phyloP scores from a whole-genome alignment of 2,113 vertebrate species.

The Synchiropus splendidus region DNA sequence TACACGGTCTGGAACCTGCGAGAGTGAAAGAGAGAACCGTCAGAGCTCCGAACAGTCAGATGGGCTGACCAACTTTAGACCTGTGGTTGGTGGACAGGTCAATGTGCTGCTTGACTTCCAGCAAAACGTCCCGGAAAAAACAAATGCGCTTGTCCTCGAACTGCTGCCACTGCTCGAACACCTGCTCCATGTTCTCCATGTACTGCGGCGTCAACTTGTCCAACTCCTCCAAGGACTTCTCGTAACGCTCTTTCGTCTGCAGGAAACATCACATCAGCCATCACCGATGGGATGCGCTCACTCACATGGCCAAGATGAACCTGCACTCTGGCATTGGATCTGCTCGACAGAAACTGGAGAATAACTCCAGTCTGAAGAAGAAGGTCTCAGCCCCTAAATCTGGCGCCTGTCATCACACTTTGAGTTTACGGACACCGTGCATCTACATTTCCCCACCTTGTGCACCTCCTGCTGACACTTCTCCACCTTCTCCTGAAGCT shows the following conservation, averaged over 20 bases:
- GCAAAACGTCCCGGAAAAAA: slow-evolving; percentile 85
- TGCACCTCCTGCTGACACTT: slow-evolving; percentile 91
- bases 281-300: no score
- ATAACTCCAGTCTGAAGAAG: no score
- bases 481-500: slow-evolving; percentile 96
- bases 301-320: no score
- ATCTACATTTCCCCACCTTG: no score
- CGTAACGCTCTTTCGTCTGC: slow-evolving; percentile 88
- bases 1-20: slow-evolving; percentile 83
- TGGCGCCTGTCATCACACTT: no score
- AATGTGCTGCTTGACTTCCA: slow-evolving; percentile 88
- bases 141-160: slow-evolving; percentile 86
- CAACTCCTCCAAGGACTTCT: slow-evolving; percentile 86
- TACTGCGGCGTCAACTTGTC: slow-evolving; percentile 86
- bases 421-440: no score
- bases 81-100: slow-evolving; percentile 84
- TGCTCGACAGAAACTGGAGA: no score
- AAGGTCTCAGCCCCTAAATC: no score
- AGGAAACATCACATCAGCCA: neutral
- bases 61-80: slow-evolving; percentile 24
- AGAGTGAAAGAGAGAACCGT: no score
- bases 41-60: no score
- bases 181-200: slow-evolving; percentile 98
- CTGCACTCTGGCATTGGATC: neutral
- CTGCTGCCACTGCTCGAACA: slow-evolving; percentile 94